These are phyloP conservation scores for Tenthredo scrophulariae DNA, from an alignment of 2,888 invertebrate species.

Conservation along the genomic window DNA sequence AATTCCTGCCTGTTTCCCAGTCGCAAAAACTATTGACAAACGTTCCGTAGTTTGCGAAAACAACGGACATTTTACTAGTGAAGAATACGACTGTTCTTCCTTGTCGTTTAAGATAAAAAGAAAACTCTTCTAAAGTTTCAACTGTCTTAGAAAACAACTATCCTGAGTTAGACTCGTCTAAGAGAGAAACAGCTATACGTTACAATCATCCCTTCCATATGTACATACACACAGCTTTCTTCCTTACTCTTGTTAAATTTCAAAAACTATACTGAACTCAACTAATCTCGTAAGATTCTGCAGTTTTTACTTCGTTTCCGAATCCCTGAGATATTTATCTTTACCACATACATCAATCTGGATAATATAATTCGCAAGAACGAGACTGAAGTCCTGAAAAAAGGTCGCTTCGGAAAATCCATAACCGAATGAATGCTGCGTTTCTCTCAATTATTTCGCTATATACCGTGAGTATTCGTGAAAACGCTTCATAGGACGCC, in stretches of 20 bases:
- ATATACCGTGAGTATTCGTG: too few relatives aligned
- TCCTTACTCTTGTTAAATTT: background rate
- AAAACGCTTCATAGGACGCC: too few relatives aligned
- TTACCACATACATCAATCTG: too few relatives aligned
- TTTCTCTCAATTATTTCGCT: too few relatives aligned
- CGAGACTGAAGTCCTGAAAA: too few relatives aligned
- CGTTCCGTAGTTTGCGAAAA: background rate
- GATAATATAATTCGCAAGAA: too few relatives aligned
- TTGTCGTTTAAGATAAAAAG: slow-evolving; percentile 35
- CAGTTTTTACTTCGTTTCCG: too few relatives aligned
- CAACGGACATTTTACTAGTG: slow-evolving; percentile 6
- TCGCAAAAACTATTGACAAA: slow-evolving; percentile 13
- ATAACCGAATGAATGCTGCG: too few relatives aligned
- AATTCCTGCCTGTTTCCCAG: background rate
- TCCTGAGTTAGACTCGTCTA: background rate
- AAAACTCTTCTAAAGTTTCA: slow-evolving; percentile 27
- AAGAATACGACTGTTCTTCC: slow-evolving; percentile 20
- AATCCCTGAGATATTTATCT: too few relatives aligned
- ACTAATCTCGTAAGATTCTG: too few relatives aligned
- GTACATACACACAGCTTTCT: background rate
- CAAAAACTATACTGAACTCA: too few relatives aligned
- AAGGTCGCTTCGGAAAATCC: too few relatives aligned
- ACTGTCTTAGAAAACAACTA: slow-evolving; percentile 8
- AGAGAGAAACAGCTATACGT: background rate
- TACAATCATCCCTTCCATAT: background rate